Evolutionary conservation across 1,140 invertebrate species (phyloP).

Genomic region (Acromyrmex charruanus): DNA sequence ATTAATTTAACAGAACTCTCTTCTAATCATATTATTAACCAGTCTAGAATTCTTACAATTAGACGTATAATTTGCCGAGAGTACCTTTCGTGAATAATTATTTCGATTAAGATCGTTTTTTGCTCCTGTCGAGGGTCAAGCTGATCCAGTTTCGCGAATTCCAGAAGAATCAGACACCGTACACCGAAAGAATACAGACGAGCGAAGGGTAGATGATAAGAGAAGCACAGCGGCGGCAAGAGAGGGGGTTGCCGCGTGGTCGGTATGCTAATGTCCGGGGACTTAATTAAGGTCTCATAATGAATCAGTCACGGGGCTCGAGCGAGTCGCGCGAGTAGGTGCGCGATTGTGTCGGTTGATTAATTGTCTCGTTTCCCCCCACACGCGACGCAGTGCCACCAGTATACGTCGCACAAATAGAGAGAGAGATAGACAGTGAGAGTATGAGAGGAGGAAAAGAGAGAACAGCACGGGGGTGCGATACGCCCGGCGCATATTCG

Average conservation of each 20-base stretch:
- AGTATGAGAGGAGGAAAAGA: background rate
- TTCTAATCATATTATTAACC: background rate
- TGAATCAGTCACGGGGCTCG: conserved; percentile 81
- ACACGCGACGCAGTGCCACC: background rate
- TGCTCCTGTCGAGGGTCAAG: background rate
- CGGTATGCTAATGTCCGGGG: conserved; percentile 82
- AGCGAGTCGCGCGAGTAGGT: conserved; percentile 60
- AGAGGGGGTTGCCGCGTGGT: conserved; percentile 55
- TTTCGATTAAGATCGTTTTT: background rate
- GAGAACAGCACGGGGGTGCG: background rate
- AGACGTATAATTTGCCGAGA: background rate
- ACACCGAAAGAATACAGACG: conserved; percentile 19
- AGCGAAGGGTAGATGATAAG: background rate
- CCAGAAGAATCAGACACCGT: background rate
- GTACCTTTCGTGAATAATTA: background rate
- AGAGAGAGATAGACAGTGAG: conserved; percentile 9
- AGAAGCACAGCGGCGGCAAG: background rate
- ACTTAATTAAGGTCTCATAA: conserved; percentile 83
- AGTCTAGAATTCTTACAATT: background rate
- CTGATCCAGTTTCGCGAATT: conserved; percentile 5
- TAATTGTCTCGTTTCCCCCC: conserved; percentile 76
- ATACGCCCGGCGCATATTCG: conserved; percentile 57
- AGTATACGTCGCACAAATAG: conserved; percentile 1
- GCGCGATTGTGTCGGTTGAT: conserved; percentile 78
- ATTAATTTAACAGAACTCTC: background rate